Percentiles rank a stretch among this genome's conserved stretches.
These are phyloP conservation scores for Aleiodes alternator DNA, from an alignment of 2,888 invertebrate genomes.

Conservation along the genomic window DNA sequence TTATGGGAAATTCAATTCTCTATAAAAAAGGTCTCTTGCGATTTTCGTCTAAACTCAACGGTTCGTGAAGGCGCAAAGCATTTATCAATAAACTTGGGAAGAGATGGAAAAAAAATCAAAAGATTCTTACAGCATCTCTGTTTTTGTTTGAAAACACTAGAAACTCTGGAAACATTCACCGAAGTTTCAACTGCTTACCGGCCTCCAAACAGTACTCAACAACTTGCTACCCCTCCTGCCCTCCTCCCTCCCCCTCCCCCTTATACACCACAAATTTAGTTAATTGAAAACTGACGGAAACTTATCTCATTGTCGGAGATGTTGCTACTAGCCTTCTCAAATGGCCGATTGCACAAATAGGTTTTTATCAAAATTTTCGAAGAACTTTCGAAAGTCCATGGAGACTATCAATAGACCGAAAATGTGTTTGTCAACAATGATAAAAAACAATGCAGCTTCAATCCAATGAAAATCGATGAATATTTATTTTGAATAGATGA, in stretches of 20 bases:
- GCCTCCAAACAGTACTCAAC: conserved; percentile 48
- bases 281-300: conserved; percentile 54
- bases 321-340: conserved; percentile 1
- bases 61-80: too few relatives aligned
- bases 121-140: conserved; percentile 31
- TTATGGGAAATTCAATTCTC: too few relatives aligned
- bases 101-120: too few relatives aligned
- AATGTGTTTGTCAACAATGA: too few relatives aligned
- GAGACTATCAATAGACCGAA: too few relatives aligned
- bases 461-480: neutral
- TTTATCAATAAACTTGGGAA: neutral
- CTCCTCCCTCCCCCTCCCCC: conserved; percentile 1
- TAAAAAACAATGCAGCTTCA: too few relatives aligned
- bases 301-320: conserved; percentile 33
- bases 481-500: neutral
- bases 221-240: conserved; percentile 27
- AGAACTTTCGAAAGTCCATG: too few relatives aligned
- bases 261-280: conserved; percentile 57
- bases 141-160: conserved; percentile 40
- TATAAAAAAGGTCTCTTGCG: too few relatives aligned
- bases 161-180: conserved; percentile 43
- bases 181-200: conserved; percentile 46
- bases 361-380: neutral
- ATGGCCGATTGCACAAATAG: neutral
- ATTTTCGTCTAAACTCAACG: too few relatives aligned